Conservation (phyloP, 2,113 vertebrate genomes). For the Catharus bicknelli region DNA sequence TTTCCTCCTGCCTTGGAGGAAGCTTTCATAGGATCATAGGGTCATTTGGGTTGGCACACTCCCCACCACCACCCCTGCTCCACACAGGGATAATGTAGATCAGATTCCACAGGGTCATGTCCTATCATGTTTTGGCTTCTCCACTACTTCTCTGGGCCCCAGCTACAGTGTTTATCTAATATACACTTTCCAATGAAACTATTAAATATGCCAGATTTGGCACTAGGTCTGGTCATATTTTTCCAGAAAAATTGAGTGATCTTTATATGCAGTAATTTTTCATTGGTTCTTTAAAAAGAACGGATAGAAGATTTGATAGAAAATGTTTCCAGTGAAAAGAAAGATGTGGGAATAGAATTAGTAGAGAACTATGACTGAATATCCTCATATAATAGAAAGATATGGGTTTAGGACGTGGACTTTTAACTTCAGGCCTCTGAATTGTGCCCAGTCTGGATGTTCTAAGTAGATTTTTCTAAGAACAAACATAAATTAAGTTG, state of each 20-base stretch:
- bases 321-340: not conserved
- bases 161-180: not conserved
- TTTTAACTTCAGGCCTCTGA: not conserved
- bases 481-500: not conserved
- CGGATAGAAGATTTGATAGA: fast-evolving
- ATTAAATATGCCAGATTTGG: not conserved
- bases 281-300: not conserved
- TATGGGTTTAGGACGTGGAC: not conserved
- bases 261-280: not conserved
- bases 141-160: not conserved
- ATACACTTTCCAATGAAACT: not conserved
- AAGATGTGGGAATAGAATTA: not conserved
- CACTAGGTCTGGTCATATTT: not conserved
- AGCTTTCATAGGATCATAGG: not conserved
- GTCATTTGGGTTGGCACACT: not conserved
- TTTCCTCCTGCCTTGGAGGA: not conserved
- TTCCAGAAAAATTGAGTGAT: not conserved
- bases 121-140: not conserved
- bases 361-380: not conserved
- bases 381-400: not conserved
- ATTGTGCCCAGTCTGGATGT: not conserved
- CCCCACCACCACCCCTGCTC: not conserved
- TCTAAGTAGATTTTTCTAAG: not conserved
- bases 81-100: not conserved
- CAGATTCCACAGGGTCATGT: not conserved